Conservation (phyloP, 2,888 invertebrate genomes). For the Sarcophaga caerulescens region DNA sequence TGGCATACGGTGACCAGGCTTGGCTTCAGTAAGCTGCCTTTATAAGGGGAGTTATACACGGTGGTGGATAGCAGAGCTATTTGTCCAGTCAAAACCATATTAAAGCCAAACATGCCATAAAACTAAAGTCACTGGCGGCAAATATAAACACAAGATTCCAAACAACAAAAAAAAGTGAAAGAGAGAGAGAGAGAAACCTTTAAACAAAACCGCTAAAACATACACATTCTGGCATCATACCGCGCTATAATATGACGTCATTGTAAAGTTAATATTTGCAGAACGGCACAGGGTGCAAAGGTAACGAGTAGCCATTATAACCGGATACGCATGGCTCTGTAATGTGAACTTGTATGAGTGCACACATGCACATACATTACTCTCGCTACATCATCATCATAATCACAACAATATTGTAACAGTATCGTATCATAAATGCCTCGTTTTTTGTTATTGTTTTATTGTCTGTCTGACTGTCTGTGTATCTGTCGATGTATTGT, state of each 20-base stretch:
- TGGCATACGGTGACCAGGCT: slow-evolving; percentile 37
- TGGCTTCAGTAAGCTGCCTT: slow-evolving; percentile 16
- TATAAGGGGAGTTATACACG: slow-evolving; percentile 14
- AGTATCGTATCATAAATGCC: slow-evolving; percentile 4
- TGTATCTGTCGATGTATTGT: slow-evolving; percentile 7
- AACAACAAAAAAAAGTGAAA: neutral
- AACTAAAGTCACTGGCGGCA: slow-evolving; percentile 54
- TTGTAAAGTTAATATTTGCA: slow-evolving; percentile 14
- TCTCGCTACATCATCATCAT: slow-evolving; percentile 1
- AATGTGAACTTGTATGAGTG: slow-evolving; percentile 54
- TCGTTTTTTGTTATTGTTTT: neutral
- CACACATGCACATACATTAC: neutral
- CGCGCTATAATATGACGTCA: slow-evolving; percentile 52
- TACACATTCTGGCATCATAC: slow-evolving; percentile 9
- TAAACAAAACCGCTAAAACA: neutral
- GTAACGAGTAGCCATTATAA: slow-evolving; percentile 31
- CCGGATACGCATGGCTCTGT: slow-evolving; percentile 60
- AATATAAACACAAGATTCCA: slow-evolving; percentile 26
- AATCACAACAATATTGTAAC: slow-evolving; percentile 50
- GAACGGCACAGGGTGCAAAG: neutral
- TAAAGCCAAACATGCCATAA: slow-evolving; percentile 60
- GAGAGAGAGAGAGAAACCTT: neutral
- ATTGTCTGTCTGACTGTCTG: neutral
- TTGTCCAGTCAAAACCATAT: slow-evolving; percentile 58
- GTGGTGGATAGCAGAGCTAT: slow-evolving; percentile 37